Base-by-base conservation (phyloP, 2,797 vertebrate genomes). In the Parambassis ranga region DNA sequence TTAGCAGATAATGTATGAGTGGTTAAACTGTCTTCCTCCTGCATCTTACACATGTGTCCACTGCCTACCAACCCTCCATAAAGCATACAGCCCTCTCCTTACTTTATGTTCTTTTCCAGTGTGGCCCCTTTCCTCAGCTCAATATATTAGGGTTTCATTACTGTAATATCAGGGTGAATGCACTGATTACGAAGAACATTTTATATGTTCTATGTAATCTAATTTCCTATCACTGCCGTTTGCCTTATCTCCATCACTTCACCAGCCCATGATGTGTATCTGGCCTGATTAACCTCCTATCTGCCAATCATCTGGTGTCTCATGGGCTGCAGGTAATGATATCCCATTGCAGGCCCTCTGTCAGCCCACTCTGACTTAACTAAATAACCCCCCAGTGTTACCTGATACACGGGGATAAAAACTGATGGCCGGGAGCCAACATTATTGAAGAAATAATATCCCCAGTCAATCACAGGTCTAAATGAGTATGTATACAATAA, bases 331-430 rank as follows among this genome's bases (percentile, higher is more conserved):
- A 27, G 49, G 37, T 51, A 33, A 58, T 80, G 48, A 57, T 16
- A 56, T 41, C 32, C 10, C 43, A 36, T 32, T 15, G 33, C 8
- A 39, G 35, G 5, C 49, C 26, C 20, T 39, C 36, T 50, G 59
- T 61, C 62, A 67, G 52, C 11, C 13, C 55, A 31, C 15, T 46
- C 32, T 51, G 44, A 43, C 48, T 64, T 19, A 42, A 42, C 22
- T 20, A 44, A 66, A 75, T 28, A 56, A 41, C 15, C 24, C 10
- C 10, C 16, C 22, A 32, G 18, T 22, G 41, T 42, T 56, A 71
- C 64, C 14, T 19, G 71, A 75, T 65, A 64, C 37, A 41, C 15
- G 23, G 36, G 46, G 61, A 61, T 70, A 63, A 55, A 20, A 62
- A 44, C 20, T 7, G 4, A 23, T 24, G 53, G 61, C 19, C 10